Conservation (phyloP, 2,888 invertebrate species). For the Caenorhabditis becei region DNA sequence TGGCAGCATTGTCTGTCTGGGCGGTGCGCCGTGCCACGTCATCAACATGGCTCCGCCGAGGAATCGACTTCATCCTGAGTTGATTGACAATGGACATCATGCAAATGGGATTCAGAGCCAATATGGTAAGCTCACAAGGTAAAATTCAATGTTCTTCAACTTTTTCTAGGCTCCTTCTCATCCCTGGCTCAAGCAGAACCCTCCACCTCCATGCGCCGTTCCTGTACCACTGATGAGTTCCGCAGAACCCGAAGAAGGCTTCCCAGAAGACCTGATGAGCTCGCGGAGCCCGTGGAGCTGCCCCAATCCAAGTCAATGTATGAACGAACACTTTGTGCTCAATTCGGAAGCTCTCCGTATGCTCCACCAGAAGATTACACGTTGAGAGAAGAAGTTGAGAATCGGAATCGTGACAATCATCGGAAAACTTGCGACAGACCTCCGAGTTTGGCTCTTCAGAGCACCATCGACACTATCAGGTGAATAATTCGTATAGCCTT, state of each 20-base stretch:
- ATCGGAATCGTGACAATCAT: not conserved
- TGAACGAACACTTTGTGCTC: slow-evolving; percentile 43
- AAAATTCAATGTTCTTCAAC: not conserved
- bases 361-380: slow-evolving; percentile 46
- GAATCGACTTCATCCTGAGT: slow-evolving; percentile 59
- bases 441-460: slow-evolving; percentile 52
- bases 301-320: slow-evolving; percentile 63
- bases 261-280: slow-evolving; percentile 67
- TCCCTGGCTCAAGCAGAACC: slow-evolving; percentile 38
- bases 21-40: slow-evolving; percentile 15
- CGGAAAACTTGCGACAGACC: slow-evolving; percentile 25
- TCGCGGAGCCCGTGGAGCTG: slow-evolving; percentile 41
- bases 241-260: slow-evolving; percentile 61
- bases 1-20: slow-evolving; percentile 61
- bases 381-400: slow-evolving; percentile 20
- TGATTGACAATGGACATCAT: slow-evolving; percentile 51
- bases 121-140: slow-evolving; percentile 32
- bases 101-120: slow-evolving; percentile 60
- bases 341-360: slow-evolving; percentile 39
- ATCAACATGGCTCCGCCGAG: slow-evolving; percentile 16
- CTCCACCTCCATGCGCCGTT: slow-evolving; percentile 58
- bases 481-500: not conserved
- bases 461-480: slow-evolving; percentile 54
- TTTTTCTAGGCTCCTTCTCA: slow-evolving; percentile 49
- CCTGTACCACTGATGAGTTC: slow-evolving; percentile 70